Percentiles rank a stretch among this genome's conserved stretches.
phyloP scores from a whole-genome alignment of 2,888 invertebrate species.

The Pelosia muscerda region DNA sequence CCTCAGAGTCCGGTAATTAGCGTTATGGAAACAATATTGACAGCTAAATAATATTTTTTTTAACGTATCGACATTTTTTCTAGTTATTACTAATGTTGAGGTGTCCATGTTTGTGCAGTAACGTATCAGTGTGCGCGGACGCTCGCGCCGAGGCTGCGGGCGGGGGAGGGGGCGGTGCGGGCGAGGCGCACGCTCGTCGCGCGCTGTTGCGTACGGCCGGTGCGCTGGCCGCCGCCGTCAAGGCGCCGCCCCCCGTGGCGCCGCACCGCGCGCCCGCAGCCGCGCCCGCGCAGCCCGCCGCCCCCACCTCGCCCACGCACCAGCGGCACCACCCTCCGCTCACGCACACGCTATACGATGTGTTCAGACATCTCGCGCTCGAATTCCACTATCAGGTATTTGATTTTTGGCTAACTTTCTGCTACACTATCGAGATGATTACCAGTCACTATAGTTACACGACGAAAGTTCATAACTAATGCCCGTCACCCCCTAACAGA shows the following conservation, averaged over 20 bases:
- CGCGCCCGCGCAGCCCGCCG: constrained; percentile 20
- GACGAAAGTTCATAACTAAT: background rate
- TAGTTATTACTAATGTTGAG: background rate
- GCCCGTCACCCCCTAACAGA: constrained; percentile 67
- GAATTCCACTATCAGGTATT: constrained; percentile 79
- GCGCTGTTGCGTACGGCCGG: constrained; percentile 89
- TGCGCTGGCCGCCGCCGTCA: constrained; percentile 73
- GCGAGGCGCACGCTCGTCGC: constrained; percentile 91
- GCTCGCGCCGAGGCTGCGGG: constrained; percentile 92
- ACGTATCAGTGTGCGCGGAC: constrained; percentile 79
- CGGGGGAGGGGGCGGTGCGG: constrained; percentile 94
- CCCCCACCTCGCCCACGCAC: constrained; percentile 40
- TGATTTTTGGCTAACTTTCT: background rate
- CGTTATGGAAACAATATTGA: no score
- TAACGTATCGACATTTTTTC: constrained; percentile 9
- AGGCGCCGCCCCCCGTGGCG: constrained; percentile 53
- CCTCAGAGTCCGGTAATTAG: no score
- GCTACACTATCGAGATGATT: no score
- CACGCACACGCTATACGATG: constrained; percentile 76
- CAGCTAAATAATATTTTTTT: no score
- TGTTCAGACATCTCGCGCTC: constrained; percentile 83
- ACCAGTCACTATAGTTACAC: background rate
- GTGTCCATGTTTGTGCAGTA: constrained; percentile 47
- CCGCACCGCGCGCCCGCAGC: constrained; percentile 29
- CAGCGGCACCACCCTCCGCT: constrained; percentile 70